Evolutionary conservation across 2,888 invertebrate species (phyloP), one percentile per base, ranked within the genome.

Genomic region (Taenaris catops): DNA sequence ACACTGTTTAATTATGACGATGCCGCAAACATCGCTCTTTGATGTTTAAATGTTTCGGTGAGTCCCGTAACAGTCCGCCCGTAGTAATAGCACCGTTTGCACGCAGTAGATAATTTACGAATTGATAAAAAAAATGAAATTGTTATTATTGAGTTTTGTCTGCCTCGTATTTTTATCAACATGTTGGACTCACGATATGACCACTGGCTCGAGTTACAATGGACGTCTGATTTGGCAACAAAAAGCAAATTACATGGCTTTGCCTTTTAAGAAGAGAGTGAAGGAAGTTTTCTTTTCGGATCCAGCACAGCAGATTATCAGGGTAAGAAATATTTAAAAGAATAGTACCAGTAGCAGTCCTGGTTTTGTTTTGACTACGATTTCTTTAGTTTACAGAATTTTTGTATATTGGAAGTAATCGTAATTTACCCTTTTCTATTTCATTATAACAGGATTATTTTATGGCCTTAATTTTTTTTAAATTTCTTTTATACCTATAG

Each of bases 201-300:
- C 69, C 3, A 56, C 75, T 2, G 80, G 81, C 2, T 63, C 64
- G 3, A 71, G 53, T 35, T 65, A 64, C 21, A 74, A 75, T 35
- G 38, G 47, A 0, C 63, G 53, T 1, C 36, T 79, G 21, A 39
- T 41, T 35, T 73, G 68, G 68, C 72, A 73, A 45, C 44, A 65
- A n/a, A 78, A 74, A 42, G 60, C 57, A 1, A 63, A 79, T 1
- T 76, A 71, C 32, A 58, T 57, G 47, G 62, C 58, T 3, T 41
- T 73, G 20, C 80, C 73, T 0, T 79, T 80, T 26, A 67, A 58
- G 37, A 80, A 76, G 41, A 58, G 80, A 24, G 70, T 75, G 0
- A 81, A 79, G 41, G 65, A 74, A 49, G 41, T 66, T 1, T 81
- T 81, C 44, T 80, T 58, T 41, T 54, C 70, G 0, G 71, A 75